Base-by-base conservation (phyloP, 53 echinoderm and acorn worm species). In the Hippasteria phrygiana region DNA sequence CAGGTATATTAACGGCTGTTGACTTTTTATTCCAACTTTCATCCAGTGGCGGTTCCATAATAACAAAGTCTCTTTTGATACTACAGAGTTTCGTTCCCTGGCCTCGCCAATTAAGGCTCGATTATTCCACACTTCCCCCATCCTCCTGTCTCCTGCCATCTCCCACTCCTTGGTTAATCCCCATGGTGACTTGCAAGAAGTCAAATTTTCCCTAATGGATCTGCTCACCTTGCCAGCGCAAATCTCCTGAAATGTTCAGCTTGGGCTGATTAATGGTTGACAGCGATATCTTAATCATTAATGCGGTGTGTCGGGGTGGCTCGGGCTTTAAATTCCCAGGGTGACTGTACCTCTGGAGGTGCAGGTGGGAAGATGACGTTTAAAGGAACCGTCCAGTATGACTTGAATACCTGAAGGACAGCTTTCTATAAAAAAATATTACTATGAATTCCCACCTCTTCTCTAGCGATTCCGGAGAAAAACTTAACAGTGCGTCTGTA, bases 261-360 rank as follows among this genome's bases (percentile, higher is more conserved):
- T 43, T 26, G 7, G 43, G 13, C 32, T 73, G 73, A 73, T 73
- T 73, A 73, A 73, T 73, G 14, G 73, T 41, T 73, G 73, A 73
- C 73, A 39, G 73, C 8, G 17, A 73, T 43, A 20, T 39, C 41
- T 73, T 73, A 73, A 33, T 73, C 73, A 42, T 73, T 41, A 40
- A 73, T 73, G 73, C 73, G n/a, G 34, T 33, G 69, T 33, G 69
- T 35, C 37, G 33, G 33, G 69, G 14, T 35, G 10, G 69, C 4
- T 33, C 69, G 34, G 69, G 22, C 69, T 35, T 14, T 48, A 48
- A 67, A 4, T 35, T 26, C 34, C 69, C n/a, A 22, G 59, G 59
- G 59, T n/a, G 51, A 51, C 51, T 5, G 59, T 26, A 26, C 59
- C 26, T 59, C 26, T 8, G 59, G 22, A 59, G 59, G 22, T 59